Evolutionary conservation across 2,113 vertebrate genomes (phyloP).

Genomic region (Tor tambroides): DNA sequence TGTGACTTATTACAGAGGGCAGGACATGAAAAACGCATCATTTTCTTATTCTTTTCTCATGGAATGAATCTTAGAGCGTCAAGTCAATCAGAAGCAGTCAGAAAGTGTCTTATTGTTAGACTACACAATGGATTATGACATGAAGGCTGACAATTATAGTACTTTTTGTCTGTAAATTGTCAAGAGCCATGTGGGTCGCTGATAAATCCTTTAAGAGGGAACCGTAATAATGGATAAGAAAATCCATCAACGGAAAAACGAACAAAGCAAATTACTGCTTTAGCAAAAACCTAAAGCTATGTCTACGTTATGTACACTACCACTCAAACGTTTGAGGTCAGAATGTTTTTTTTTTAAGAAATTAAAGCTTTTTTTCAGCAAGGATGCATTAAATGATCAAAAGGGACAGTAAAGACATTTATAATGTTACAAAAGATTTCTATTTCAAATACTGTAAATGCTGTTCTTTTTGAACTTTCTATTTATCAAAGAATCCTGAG

Average conservation of each 20-base stretch:
- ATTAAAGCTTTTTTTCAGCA: background rate
- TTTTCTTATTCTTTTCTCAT: slow-evolving; percentile 12
- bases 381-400: background rate
- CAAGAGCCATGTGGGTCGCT: background rate
- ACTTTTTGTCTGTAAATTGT: slow-evolving; percentile 32
- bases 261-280: background rate
- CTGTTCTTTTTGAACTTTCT: background rate
- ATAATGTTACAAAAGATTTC: background rate
- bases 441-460: background rate
- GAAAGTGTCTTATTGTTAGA: background rate
- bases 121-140: slow-evolving; percentile 14
- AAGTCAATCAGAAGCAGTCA: background rate
- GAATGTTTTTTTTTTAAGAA: background rate
- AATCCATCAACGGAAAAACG: background rate
- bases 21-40: background rate
- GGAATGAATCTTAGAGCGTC: background rate
- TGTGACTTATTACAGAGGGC: slow-evolving; percentile 32
- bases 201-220: background rate
- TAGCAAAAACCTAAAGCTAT: background rate
- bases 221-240: background rate
- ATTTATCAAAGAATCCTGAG: too few relatives aligned
- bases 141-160: slow-evolving; percentile 5
- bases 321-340: background rate
- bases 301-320: background rate
- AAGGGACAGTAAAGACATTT: background rate